Conservation (phyloP, 2,888 invertebrate genomes). For the Fragum whitleyi region DNA sequence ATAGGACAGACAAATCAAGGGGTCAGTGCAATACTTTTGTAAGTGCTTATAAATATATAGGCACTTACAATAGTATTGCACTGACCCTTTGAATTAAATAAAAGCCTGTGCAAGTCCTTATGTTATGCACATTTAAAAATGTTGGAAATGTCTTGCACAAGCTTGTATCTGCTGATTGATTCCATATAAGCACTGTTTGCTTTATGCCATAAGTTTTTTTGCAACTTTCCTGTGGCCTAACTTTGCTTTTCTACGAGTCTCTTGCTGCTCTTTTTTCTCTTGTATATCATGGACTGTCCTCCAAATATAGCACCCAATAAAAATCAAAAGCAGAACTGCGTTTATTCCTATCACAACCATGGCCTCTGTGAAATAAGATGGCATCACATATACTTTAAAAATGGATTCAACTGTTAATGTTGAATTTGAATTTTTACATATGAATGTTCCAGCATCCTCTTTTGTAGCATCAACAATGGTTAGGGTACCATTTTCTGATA, state of each 20-base stretch:
- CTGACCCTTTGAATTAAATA: too few species aligned
- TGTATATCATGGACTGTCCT: conserved; percentile 37
- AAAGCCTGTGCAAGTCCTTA: too few species aligned
- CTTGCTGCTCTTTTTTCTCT: conserved; percentile 35
- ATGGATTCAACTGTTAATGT: conserved; percentile 67
- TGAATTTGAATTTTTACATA: conserved; percentile 69
- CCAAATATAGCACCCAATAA: conserved; percentile 68
- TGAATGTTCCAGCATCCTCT: conserved; percentile 80
- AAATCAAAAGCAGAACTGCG: conserved; percentile 68
- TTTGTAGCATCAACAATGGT: conserved; percentile 74
- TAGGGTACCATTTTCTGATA: conserved; percentile 67
- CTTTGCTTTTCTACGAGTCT: conserved; percentile 34
- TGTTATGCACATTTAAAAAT: too few species aligned
- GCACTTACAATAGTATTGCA: too few species aligned
- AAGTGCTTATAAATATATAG: too few species aligned
- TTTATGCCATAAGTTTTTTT: conserved; percentile 14
- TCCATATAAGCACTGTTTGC: too few species aligned
- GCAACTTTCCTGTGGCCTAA: conserved; percentile 41
- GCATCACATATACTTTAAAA: conserved; percentile 71
- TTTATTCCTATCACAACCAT: conserved; percentile 76
- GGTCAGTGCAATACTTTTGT: too few species aligned
- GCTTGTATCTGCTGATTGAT: too few species aligned
- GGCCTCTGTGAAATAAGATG: conserved; percentile 71
- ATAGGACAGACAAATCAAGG: too few species aligned
- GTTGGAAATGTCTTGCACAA: too few species aligned